phyloP scores from a whole-genome alignment of 53 echinoderm and acorn worm genomes.

The Astropecten irregularis region DNA sequence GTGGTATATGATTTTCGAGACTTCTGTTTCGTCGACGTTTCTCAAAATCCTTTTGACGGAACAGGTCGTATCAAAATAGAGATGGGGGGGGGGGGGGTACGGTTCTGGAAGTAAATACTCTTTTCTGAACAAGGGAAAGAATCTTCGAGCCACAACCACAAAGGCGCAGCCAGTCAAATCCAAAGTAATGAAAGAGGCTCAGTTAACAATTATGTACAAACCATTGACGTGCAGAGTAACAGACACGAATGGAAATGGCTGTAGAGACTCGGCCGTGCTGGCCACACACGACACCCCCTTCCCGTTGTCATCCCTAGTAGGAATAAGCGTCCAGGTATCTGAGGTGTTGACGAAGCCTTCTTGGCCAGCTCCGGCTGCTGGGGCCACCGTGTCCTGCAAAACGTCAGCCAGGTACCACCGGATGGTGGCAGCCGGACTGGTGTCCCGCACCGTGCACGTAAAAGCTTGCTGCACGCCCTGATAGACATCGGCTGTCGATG shows the following conservation, averaged over 20 bases:
- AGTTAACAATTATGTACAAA: too few species aligned
- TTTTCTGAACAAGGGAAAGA: too few species aligned
- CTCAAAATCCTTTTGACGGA: too few species aligned
- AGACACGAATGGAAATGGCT: background rate
- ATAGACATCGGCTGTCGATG: background rate
- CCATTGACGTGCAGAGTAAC: background rate
- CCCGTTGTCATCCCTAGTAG: background rate
- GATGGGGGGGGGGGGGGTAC: too few species aligned
- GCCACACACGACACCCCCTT: conserved; percentile 6
- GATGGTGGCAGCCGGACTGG: conserved; percentile 20
- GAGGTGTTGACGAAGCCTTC: background rate
- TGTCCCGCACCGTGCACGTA: background rate
- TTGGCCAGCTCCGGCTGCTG: background rate
- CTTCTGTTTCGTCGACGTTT: too few species aligned
- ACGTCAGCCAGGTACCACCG: conserved; percentile 19
- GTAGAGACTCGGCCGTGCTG: background rate
- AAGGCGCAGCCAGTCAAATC: too few species aligned
- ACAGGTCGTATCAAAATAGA: too few species aligned
- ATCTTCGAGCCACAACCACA: too few species aligned
- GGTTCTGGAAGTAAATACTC: too few species aligned
- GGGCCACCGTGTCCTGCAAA: background rate
- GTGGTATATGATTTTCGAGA: too few species aligned
- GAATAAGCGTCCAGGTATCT: background rate
- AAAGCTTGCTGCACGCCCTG: background rate
- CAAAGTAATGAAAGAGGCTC: too few species aligned